These are phyloP conservation scores for Odocoileus virginianus DNA, from an alignment of 2,113 vertebrate species.

Conservation along the genomic window DNA sequence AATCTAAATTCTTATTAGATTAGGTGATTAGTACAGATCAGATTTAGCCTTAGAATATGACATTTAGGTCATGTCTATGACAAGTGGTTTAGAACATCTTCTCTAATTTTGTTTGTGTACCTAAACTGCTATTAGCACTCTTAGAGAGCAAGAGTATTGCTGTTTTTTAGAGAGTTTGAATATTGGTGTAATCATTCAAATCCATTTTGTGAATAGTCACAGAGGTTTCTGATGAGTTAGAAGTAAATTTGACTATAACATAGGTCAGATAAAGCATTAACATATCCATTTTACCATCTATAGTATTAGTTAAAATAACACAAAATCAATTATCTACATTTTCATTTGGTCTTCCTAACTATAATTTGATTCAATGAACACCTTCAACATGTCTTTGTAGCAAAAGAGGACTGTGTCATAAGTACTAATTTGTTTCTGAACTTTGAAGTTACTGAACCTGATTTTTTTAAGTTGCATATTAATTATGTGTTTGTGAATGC, in stretches of 20 bases:
- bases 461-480: too few species aligned
- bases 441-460: background rate
- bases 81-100: background rate
- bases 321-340: background rate
- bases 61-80: background rate
- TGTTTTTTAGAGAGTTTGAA: background rate
- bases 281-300: background rate
- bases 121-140: background rate
- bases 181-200: background rate
- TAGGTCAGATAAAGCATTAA: background rate
- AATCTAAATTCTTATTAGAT: background rate
- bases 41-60: background rate
- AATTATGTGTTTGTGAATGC: background rate
- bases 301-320: background rate
- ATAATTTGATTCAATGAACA: background rate
- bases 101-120: background rate
- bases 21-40: background rate
- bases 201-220: background rate
- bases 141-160: background rate
- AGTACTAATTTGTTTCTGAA: background rate
- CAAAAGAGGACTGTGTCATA: background rate
- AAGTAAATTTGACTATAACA: background rate
- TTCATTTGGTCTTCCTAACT: background rate
- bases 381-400: background rate
- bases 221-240: background rate